Base-by-base conservation (phyloP, 2,797 vertebrate species). In the Sebastes minor region DNA sequence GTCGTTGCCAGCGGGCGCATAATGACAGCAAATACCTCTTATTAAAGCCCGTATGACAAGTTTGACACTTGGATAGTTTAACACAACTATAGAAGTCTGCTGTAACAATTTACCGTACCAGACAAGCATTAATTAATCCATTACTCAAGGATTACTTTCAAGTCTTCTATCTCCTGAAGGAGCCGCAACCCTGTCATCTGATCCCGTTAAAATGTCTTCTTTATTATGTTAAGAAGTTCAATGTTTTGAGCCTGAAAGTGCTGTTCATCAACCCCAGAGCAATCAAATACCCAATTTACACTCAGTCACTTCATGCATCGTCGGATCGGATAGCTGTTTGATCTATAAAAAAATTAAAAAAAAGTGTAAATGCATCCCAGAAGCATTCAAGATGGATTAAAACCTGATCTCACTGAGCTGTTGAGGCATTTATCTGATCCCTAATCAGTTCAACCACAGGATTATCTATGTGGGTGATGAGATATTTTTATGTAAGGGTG, bases 11-110 rank as follows among this genome's bases (percentile, higher is more conserved):
- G 23, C 3, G 3, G 64, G 68, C 55, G 35, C 73, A 25, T 13
- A 3, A 2, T 81, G 80, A 71, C 64, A 28, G 25, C 38, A 86
- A 85, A 86, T 80, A 81, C 56, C 42, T 62, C 78, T 55, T 46
- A 46, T 46, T 12, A 27, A n/a, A 38, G 60, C 22, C 69, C 4
- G 28, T 33, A 52, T 27, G 59, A 60, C 23, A 53, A 66, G n/a
- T 64, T 32, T 42, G 49, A 79, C 32, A 25, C 57, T 25, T 56
- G 4, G 52, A 77, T 3, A 68, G 30, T 76, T 72, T 66, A 57
- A 66, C 62, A 49, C 56, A 53, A 18, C 56, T 46, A 12, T 4
- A 42, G 22, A 81, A 23, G n/a, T 49, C 60, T 64, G 59, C 33
- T 53, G 22, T 25, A 16, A 16, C 38, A n/a, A 20, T 66, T 74